Percentiles rank a stretch among this genome's conserved stretches.
phyloP scores from a whole-genome alignment of 2,888 invertebrate species.

The Eupelmus urozonus region DNA sequence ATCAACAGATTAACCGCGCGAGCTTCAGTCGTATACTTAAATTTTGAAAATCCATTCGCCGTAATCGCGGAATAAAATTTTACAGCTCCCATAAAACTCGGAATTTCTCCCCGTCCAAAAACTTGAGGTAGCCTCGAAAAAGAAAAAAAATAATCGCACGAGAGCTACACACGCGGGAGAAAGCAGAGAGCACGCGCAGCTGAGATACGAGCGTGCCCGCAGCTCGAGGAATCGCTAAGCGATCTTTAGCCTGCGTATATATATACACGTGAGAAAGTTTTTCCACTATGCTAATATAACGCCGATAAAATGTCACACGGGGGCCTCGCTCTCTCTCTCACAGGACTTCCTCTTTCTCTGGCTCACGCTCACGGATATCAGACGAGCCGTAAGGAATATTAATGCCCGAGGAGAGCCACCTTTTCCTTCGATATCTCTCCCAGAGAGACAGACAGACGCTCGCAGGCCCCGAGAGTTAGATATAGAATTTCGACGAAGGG shows the following conservation, averaged over 20 bases:
- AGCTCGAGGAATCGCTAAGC: not conserved
- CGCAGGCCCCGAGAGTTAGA: conserved; percentile 45
- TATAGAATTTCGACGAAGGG: conserved; percentile 61
- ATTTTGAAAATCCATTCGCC: too few species aligned
- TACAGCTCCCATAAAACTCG: too few species aligned
- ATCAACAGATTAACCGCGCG: too few species aligned
- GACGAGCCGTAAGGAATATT: conserved; percentile 55
- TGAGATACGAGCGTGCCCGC: not conserved
- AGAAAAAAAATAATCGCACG: not conserved
- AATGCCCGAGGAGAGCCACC: conserved; percentile 28
- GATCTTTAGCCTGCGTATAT: conserved; percentile 31
- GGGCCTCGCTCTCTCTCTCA: conserved; percentile 32
- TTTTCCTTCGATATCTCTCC: not conserved
- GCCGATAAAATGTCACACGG: conserved; percentile 56
- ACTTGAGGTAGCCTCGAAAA: too few species aligned
- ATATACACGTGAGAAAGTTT: conserved; percentile 56
- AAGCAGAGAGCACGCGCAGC: not conserved
- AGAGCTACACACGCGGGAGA: not conserved
- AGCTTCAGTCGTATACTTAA: too few species aligned
- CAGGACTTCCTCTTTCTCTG: not conserved
- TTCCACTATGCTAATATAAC: conserved; percentile 55
- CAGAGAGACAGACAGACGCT: not conserved
- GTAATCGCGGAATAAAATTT: too few species aligned
- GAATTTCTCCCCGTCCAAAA: too few species aligned
- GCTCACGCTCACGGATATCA: conserved; percentile 29